These are phyloP conservation scores for Agrilus cyanescens DNA, from an alignment of 2,888 invertebrate species.

Conservation along the genomic window DNA sequence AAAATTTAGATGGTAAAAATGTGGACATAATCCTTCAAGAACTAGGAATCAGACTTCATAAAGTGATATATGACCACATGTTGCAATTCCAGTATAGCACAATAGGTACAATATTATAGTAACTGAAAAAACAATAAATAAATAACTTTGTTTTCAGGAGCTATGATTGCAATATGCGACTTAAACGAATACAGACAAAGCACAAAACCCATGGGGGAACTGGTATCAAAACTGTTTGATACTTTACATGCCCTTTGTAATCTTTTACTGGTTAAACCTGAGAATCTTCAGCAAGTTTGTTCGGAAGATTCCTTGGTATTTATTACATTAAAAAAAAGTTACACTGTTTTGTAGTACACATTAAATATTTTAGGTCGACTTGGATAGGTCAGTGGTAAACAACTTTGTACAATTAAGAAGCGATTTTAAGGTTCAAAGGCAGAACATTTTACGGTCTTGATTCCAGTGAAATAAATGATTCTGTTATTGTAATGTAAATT, in stretches of 20 bases:
- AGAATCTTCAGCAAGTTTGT: constrained; percentile 91
- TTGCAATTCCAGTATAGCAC: constrained; percentile 91
- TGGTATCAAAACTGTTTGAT: constrained; percentile 85
- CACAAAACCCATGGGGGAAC: constrained; percentile 60
- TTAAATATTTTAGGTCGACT: constrained; percentile 56
- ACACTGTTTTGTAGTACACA: background rate
- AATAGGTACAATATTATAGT: constrained; percentile 58
- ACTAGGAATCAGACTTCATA: constrained; percentile 82
- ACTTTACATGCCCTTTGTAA: constrained; percentile 93
- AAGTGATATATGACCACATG: constrained; percentile 88
- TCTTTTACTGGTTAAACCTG: constrained; percentile 85
- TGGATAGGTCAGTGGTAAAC: constrained; percentile 80
- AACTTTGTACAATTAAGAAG: constrained; percentile 90
- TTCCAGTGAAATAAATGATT: background rate
- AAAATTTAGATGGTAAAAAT: constrained; percentile 86
- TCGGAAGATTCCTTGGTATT: constrained; percentile 86
- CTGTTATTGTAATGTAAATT: no score
- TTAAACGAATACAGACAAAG: constrained; percentile 93
- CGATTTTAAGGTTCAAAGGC: constrained; percentile 84
- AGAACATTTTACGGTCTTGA: constrained; percentile 40
- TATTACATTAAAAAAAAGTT: constrained; percentile 1
- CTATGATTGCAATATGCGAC: constrained; percentile 96
- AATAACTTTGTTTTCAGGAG: constrained; percentile 46
- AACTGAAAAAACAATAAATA: background rate
- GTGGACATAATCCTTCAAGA: constrained; percentile 76